phyloP scores from a whole-genome alignment of 2,113 vertebrate genomes.

The Oreochromis aureus region DNA sequence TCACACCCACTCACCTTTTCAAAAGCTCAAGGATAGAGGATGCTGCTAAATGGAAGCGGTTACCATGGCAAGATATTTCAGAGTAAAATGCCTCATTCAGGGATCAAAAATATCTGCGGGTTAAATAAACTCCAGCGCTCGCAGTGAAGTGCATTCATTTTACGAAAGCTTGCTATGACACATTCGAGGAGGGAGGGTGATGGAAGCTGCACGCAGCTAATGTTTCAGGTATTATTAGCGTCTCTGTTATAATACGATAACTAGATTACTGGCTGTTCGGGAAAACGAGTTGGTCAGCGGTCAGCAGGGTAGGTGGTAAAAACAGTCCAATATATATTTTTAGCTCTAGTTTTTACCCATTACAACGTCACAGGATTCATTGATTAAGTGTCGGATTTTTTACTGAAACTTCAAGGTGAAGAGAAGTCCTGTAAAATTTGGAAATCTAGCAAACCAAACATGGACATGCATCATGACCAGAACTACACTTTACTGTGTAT shows the following conservation, averaged over 20 bases:
- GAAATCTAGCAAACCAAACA: not conserved
- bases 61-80: conserved; percentile 32
- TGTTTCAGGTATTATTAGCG: not conserved
- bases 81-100: conserved; percentile 3
- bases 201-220: not conserved
- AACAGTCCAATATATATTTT: not conserved
- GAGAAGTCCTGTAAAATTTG: not conserved
- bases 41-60: conserved; percentile 6
- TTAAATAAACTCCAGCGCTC: not conserved
- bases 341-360: not conserved
- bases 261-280: not conserved
- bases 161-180: not conserved
- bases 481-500: not conserved
- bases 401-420: not conserved
- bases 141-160: not conserved
- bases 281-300: not conserved
- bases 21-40: conserved; percentile 24
- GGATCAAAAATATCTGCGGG: not conserved
- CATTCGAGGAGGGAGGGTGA: not conserved
- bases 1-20: conserved; percentile 14
- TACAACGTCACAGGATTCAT: not conserved
- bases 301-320: not conserved
- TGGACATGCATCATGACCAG: not conserved
- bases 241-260: not conserved
- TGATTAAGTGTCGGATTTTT: not conserved